Evolutionary conservation across 2,888 invertebrate species (phyloP), one percentile per base, ranked within the genome.

Genomic region (Tetramorium bicarinatum): DNA sequence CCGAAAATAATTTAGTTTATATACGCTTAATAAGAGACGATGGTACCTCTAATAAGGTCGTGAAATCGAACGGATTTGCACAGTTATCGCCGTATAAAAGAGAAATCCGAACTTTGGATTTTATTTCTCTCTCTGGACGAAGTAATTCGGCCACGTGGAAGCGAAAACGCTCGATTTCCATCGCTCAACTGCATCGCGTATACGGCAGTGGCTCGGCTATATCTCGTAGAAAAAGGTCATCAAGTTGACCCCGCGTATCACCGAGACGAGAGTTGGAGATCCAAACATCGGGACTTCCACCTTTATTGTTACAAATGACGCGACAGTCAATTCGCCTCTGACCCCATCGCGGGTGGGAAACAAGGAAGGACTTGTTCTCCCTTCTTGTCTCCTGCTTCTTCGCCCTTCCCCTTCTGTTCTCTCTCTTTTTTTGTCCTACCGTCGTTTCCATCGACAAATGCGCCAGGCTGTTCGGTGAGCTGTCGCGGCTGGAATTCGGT

Each of bases 261-360:
- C 66, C 59, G 82, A 69, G 74, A 85, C 66, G 83, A 87, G 62
- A 85, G 83, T 81, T 87, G 79, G 84, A 83, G 84, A 82, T 89
- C 89, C 87, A 88, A 90, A 90, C 90, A 88, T 85, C 79, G 75
- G 83, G 87, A 89, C 90, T 90, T 85, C 88, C 85, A 87, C 86
- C 85, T 90, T 92, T 89, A 91, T 91, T 91, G 91, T 91, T 92
- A 92, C 92, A 92, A 92, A 92, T 92, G 92, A 92, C 88, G 88
- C 87, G 88, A 88, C 88, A 87, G 90, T 89, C 90, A 85, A 91
- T 90, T 90, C 87, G 84, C 83, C 88, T 89, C 76, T 86, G 90
- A 90, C 89, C 88, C 87, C 84, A 82, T 83, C 87, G 86, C 87
- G 85, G 88, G 74, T 88, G 85, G 83, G 86, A 87, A 89, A 90